A percentile compares a stretch with the other conserved stretches of the same genome.
phyloP scores from a whole-genome alignment of 2,797 vertebrate species.

The Rhynchonycteris naso region DNA sequence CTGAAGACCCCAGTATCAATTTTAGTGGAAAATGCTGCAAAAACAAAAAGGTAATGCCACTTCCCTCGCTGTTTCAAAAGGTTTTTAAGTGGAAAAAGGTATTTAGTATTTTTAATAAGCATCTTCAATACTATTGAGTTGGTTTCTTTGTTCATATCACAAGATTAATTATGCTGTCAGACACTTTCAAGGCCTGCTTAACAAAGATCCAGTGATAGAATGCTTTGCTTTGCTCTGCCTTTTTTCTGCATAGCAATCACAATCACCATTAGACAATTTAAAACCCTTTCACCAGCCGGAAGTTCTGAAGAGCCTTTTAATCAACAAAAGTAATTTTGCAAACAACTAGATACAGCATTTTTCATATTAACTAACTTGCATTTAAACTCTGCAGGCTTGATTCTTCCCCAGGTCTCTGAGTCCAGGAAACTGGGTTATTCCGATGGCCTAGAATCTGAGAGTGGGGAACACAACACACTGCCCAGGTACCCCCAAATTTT shows the following conservation, averaged over 20 bases:
- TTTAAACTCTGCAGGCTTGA: slow-evolving; percentile 84
- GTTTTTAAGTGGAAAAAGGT: slow-evolving; percentile 92
- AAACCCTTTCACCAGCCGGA: slow-evolving; percentile 94
- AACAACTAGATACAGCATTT: slow-evolving; percentile 92
- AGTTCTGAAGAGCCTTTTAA: slow-evolving; percentile 95
- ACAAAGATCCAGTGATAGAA: slow-evolving; percentile 99
- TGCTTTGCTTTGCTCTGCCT: slow-evolving; percentile 92
- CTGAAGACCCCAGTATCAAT: slow-evolving; percentile 87
- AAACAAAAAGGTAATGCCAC: slow-evolving; percentile 92
- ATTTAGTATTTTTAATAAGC: slow-evolving; percentile 99
- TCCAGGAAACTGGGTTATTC: slow-evolving; percentile 83
- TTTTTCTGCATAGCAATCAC: slow-evolving; percentile 97
- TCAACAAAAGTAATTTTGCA: slow-evolving; percentile 96
- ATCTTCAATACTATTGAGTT: slow-evolving; percentile 99
- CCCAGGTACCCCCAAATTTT: slow-evolving; percentile 59
- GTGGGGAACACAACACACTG: not conserved
- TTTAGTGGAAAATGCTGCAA: slow-evolving; percentile 88
- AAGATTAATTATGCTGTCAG: slow-evolving; percentile 99
- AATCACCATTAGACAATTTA: slow-evolving; percentile 99
- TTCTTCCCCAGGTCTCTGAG: slow-evolving; percentile 79
- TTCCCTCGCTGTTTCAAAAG: slow-evolving; percentile 90
- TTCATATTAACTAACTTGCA: slow-evolving; percentile 91
- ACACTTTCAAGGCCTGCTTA: slow-evolving; percentile 99
- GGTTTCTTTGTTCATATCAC: slow-evolving; percentile 99
- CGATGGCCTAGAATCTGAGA: slow-evolving; percentile 65